Base-by-base conservation (phyloP, 1,140 invertebrate genomes). In the Holcopasites calliopsidis region DNA sequence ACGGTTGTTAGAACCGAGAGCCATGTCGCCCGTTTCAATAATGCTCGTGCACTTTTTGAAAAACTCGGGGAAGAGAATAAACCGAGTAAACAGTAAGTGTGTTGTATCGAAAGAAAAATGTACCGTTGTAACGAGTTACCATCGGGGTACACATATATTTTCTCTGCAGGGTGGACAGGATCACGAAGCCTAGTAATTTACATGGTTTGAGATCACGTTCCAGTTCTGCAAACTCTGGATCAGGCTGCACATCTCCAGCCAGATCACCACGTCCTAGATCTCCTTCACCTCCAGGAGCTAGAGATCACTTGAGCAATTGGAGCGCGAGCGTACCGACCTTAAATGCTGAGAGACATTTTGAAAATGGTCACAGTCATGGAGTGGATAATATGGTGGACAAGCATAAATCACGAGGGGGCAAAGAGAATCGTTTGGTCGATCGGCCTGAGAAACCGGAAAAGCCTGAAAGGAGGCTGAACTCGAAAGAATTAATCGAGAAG, bases 31-130 rank as follows among this genome's bases (percentile, higher is more conserved):
- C 92, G 97, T 58, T 98, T 99, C 90, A 98, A 98, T 88, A 97
- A 96, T 90, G 97, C 97, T 0, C 92, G 97, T 40, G 97, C 97
- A 31, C 93, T 99, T 28, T 98, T 99, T 91, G 97, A 98, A 89
- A 97, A 97, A 86, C 92, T 98, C 69, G 97, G 97, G 28, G 95
- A 96, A 72, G 95, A 96, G 81, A 95, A 94, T 85, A 92, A 93
- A 76, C 90, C 92, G 31, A 93, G 89, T 81, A 84, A 76, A 84
- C 90, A 88, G 90, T 91, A 82, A 89, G 89, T 87, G 10, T 28
- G 47, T n/a, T n/a, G n/a, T n/a, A n/a, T n/a, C n/a, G 13, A 44
- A 5, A 31, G 11, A 1, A 13, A 40, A 61, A 31, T 40, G 40
- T 28, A 64, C 11, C 61, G 26, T 49, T 49, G 23, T 13, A 2